phyloP scores from a whole-genome alignment of 2,113 vertebrate species.

The Rhinogobius similis region DNA sequence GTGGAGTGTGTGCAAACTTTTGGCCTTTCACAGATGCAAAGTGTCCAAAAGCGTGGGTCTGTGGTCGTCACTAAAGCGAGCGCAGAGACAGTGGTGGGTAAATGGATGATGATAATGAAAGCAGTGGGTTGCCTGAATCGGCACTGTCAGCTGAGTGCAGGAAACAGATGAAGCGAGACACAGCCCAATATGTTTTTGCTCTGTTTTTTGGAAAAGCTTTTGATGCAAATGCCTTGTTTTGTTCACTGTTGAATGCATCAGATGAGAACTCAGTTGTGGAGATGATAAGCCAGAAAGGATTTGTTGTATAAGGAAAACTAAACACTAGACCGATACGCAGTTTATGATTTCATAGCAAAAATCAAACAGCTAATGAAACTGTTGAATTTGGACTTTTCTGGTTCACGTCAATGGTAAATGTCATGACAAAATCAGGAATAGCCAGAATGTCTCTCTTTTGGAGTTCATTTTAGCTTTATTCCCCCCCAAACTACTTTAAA shows the following conservation, averaged over 20 bases:
- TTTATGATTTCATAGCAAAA: not conserved
- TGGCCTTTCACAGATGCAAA: constrained; percentile 39
- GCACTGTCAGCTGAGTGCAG: not conserved
- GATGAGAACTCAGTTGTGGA: constrained; percentile 16
- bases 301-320: not conserved
- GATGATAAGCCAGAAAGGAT: constrained; percentile 16
- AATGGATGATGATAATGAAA: constrained; percentile 3
- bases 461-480: not conserved
- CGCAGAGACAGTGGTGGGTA: constrained; percentile 2
- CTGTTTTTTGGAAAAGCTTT: constrained; percentile 17
- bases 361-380: not conserved
- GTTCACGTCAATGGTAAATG: not conserved
- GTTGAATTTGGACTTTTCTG: not conserved
- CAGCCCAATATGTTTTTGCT: constrained; percentile 1
- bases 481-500: not conserved
- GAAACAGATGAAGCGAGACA: constrained; percentile 2
- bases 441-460: not conserved
- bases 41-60: constrained; percentile 14
- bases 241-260: constrained; percentile 35
- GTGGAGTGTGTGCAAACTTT: constrained; percentile 27
- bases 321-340: not conserved
- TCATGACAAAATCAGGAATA: not conserved
- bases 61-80: not conserved
- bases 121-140: constrained; percentile 10
- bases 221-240: constrained; percentile 21